Evolutionary conservation across 2,797 vertebrate genomes (phyloP).

Genomic region (Crypturellus tataupa): DNA sequence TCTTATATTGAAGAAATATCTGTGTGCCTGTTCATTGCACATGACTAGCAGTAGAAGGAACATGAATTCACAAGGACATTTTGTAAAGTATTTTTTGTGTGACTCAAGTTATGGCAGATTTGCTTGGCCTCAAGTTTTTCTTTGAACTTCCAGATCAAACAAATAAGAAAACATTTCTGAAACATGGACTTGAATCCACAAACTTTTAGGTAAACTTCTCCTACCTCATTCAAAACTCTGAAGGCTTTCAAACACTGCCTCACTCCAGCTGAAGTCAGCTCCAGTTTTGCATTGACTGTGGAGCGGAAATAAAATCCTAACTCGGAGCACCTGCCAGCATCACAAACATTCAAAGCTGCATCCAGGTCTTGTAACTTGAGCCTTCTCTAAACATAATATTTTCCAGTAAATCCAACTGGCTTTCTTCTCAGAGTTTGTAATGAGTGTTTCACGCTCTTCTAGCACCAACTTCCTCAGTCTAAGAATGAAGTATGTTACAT

Average conservation of each 20-base stretch:
- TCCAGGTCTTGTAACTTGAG: not conserved
- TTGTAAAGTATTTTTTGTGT: not conserved
- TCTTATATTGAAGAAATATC: not conserved
- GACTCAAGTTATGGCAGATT: not conserved
- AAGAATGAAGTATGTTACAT: not conserved
- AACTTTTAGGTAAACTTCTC: not conserved
- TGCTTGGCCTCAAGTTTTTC: not conserved
- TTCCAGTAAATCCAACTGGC: not conserved
- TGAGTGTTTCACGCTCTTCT: not conserved
- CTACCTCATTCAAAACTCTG: not conserved
- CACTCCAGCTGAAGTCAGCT: not conserved
- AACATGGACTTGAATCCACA: not conserved
- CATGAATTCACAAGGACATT: not conserved
- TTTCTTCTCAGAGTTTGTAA: not conserved
- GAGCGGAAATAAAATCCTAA: not conserved
- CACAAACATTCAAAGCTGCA: not conserved
- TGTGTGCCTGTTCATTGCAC: fast-evolving
- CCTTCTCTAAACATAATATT: not conserved
- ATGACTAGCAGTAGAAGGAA: not conserved
- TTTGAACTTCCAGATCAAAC: not conserved
- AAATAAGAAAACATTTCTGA: not conserved
- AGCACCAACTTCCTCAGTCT: not conserved
- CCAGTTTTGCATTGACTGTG: not conserved
- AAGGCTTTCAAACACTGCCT: not conserved
- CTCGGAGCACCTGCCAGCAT: not conserved